Evolutionary conservation across 2,113 vertebrate species (phyloP).

Genomic region (Piliocolobus tephrosceles): DNA sequence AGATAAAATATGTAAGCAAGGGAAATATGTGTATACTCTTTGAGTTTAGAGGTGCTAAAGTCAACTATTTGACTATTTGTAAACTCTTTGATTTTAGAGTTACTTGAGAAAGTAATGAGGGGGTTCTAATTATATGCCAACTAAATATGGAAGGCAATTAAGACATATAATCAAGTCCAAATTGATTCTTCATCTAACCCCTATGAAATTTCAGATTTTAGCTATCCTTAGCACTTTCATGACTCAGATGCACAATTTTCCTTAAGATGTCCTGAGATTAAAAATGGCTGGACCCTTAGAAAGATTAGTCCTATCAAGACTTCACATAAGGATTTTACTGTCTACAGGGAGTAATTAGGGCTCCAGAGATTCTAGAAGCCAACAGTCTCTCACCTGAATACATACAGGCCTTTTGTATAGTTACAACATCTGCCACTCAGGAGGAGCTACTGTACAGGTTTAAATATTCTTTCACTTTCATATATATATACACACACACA

Average conservation of each 20-base stretch:
- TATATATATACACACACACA: fast-evolving
- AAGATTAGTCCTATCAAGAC: not conserved
- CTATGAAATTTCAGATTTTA: not conserved
- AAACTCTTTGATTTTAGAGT: not conserved
- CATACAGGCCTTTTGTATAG: not conserved
- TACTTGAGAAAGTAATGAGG: not conserved
- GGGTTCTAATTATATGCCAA: not conserved
- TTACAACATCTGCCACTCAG: not conserved
- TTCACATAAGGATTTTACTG: not conserved
- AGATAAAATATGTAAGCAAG: not conserved
- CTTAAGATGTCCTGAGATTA: not conserved
- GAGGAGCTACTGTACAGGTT: not conserved
- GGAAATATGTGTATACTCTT: not conserved
- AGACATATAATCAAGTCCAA: not conserved
- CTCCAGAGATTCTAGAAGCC: not conserved
- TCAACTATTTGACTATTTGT: no score
- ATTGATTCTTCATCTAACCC: not conserved
- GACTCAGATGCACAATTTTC: slow-evolving; percentile 18
- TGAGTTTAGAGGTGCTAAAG: not conserved
- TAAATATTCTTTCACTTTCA: not conserved
- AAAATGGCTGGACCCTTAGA: not conserved
- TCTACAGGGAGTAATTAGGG: not conserved
- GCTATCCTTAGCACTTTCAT: not conserved
- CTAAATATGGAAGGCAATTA: not conserved
- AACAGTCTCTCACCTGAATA: not conserved